phyloP scores from a whole-genome alignment of 1,140 invertebrate genomes.

The Nephila pilipes region DNA sequence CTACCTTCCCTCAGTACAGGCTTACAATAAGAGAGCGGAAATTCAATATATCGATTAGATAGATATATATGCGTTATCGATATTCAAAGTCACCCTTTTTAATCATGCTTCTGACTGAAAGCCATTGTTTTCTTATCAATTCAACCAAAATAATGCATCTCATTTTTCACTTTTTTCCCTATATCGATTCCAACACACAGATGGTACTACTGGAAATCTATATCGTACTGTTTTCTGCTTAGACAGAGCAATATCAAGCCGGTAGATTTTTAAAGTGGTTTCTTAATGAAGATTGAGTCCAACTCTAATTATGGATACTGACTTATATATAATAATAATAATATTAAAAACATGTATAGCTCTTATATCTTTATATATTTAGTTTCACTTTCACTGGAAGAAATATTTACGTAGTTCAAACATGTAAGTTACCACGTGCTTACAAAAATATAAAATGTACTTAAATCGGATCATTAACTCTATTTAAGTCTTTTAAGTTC shows the following conservation, averaged over 20 bases:
- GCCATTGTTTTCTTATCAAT: conserved; percentile 25
- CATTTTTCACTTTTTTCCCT: not conserved
- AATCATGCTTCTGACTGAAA: not conserved
- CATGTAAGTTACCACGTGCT: too few species aligned
- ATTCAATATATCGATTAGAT: conserved; percentile 3
- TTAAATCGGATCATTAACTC: too few species aligned
- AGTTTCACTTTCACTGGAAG: too few species aligned
- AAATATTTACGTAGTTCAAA: too few species aligned
- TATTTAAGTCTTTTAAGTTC: too few species aligned
- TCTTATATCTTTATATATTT: too few species aligned
- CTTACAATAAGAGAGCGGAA: not conserved
- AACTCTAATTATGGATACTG: not conserved
- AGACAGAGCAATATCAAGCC: not conserved
- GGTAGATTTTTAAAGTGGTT: not conserved
- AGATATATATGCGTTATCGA: conserved; percentile 11
- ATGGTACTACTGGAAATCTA: not conserved
- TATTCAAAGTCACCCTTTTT: conserved; percentile 41
- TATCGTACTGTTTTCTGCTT: not conserved
- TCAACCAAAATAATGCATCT: not conserved
- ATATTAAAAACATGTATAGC: too few species aligned
- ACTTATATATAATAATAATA: too few species aligned
- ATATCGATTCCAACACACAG: not conserved
- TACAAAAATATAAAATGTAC: too few species aligned
- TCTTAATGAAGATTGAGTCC: not conserved
- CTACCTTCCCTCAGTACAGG: not conserved